phyloP scores from a whole-genome alignment of 2,113 vertebrate species.

The Gobio gobio region DNA sequence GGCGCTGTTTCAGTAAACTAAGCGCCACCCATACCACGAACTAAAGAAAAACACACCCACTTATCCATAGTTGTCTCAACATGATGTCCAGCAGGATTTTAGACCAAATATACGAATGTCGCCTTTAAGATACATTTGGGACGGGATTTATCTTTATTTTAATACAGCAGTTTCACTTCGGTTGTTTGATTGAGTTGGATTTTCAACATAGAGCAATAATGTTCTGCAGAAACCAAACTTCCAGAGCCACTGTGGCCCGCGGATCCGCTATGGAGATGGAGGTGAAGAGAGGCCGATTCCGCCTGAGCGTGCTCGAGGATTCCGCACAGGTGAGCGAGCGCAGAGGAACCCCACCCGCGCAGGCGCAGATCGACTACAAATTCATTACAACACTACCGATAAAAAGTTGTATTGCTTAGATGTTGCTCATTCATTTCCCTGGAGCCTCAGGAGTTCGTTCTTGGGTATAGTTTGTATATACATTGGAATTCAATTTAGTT shows the following conservation, averaged over 20 bases:
- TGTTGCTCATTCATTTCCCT: background rate
- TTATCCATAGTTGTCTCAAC: background rate
- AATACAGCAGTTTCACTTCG: background rate
- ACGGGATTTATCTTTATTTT: background rate
- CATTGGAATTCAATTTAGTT: too few species aligned
- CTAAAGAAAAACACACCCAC: background rate
- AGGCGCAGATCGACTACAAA: background rate
- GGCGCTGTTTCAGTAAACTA: constrained; percentile 18
- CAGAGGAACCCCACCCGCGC: background rate
- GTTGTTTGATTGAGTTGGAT: background rate
- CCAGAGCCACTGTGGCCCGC: constrained; percentile 38
- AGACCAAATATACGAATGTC: background rate
- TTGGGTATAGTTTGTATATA: too few species aligned
- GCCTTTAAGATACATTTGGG: background rate
- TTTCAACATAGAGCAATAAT: background rate
- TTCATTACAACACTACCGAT: background rate
- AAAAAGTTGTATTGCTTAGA: too few species aligned
- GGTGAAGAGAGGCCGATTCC: constrained; percentile 27
- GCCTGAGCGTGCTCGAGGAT: constrained; percentile 36
- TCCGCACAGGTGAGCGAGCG: constrained; percentile 2
- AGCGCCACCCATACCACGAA: constrained; percentile 10
- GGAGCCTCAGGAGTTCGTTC: background rate
- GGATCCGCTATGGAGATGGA: constrained; percentile 49
- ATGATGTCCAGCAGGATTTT: constrained; percentile 13
- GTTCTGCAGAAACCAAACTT: constrained; percentile 40